Base-by-base conservation (phyloP, 1,140 invertebrate genomes). In the Zeugodacus cucurbitae region DNA sequence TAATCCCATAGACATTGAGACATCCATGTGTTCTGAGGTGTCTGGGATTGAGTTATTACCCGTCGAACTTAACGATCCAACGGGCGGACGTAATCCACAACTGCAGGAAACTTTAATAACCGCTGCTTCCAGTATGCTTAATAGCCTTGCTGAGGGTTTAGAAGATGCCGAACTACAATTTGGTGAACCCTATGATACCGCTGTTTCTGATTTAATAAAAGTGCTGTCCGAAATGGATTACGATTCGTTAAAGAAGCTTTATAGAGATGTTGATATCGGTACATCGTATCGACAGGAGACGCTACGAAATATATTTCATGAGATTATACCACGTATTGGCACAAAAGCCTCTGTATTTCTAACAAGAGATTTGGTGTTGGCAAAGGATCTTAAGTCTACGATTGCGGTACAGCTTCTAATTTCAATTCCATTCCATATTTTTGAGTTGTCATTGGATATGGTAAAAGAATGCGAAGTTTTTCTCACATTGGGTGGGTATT, bases 321-420 rank as follows among this genome's bases (percentile, higher is more conserved):
- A 97, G 91, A 94, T 96, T 8, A 94, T 97, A n/a, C 96, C 96
- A 14, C 95, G 96, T 90, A 94, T 96, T 26, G 96, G 96, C 78
- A 96, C 95, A 41, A 94, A 94, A 32, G 95, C 95, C 17, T 95
- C 96, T 1, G 95, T 95, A 0, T 92, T 95, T 32, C 95, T 96
- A 57, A 95, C 96, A 26, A 93, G 95, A 87, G 94, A 96, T 90
- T 91, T 97, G 58, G 95, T 97, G 14, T 92, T 95, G 10, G 93
- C 95, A 37, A 94, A 95, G 87, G 94, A 95, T 91, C 94, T 96
- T 14, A 94, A 94, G 41, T 94, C 95, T 29, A 94, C 94, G 26
- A 94, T 94, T 17, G 95, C 95, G 0, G 94, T 95, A 78, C 94
- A 95, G 87, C 90, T 96, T 62, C 91, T 96, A 0, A 93, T 93